Base-by-base conservation (phyloP, 2,888 invertebrate species). In the Eristalinus aeneus region DNA sequence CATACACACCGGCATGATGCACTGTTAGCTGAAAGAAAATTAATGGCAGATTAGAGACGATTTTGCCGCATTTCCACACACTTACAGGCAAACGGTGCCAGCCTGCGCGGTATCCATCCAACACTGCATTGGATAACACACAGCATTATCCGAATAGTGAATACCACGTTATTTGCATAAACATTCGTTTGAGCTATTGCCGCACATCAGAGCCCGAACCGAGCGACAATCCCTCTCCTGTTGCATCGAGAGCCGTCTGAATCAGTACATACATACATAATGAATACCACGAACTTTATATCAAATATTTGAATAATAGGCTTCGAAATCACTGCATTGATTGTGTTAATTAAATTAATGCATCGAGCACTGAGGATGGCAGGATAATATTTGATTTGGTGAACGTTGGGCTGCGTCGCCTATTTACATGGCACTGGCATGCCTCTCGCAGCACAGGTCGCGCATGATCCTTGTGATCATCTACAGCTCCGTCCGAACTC, bases 291-390 rank as follows among this genome's bases (percentile, higher is more conserved):
- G 77, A 88, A 88, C 88, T 86, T 88, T 82, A 88, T 88, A 87
- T 88, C 88, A 88, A 88, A 88, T 88, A 88, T 88, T 88, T 87
- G 81, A 88, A 88, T 88, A 88, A 88, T 84, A 88, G 83, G 56
- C 76, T 80, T 78, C 74, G 67, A 63, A 76, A 78, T 81, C 71
- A 84, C 71, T 73, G 86, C 88, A 75, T 88, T 86, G 80, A 88
- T 88, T 87, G 87, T 87, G 87, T 87, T 87, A 87, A 87, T 87
- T 87, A 87, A 87, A 87, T 87, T 87, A 87, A 87, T 87, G 80
- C 63, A 32, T 73, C 80, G 68, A 82, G 74, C 39, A 72, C 60
- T 73, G 71, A 60, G 63, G 58, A 85, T 77, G 77, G 77, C 86
- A 87, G 87, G 83, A 87, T 87, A 87, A 87, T 87, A 87, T 87